Percentiles rank a stretch among this genome's conserved stretches.
phyloP scores from a whole-genome alignment of 2,113 vertebrate genomes.

The Colistium nudipinnis region DNA sequence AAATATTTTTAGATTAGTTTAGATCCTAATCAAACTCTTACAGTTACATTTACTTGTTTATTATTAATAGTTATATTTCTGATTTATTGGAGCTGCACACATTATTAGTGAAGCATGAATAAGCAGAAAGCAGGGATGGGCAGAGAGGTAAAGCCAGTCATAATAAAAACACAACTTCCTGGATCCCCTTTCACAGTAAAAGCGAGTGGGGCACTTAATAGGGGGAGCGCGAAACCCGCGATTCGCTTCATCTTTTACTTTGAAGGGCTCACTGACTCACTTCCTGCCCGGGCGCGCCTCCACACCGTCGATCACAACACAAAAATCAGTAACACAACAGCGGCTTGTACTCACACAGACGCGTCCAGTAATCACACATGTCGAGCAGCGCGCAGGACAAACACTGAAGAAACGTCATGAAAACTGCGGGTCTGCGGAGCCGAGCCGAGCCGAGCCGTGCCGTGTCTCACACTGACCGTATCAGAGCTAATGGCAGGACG shows the following conservation, averaged over 20 bases:
- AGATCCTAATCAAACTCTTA: not conserved
- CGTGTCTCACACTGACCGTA: constrained; percentile 50
- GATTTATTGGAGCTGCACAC: not conserved
- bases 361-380: constrained; percentile 77
- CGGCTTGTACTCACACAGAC: constrained; percentile 74
- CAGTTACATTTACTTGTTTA: no score
- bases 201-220: constrained; percentile 1
- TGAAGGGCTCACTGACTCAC: not conserved
- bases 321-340: constrained; percentile 42
- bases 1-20: no score
- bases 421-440: not conserved
- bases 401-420: constrained; percentile 61
- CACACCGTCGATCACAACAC: constrained; percentile 9
- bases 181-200: constrained; percentile 30
- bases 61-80: no score
- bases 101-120: constrained; percentile 59
- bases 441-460: not conserved
- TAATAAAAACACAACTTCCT: constrained; percentile 11
- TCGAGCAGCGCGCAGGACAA: constrained; percentile 59
- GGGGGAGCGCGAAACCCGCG: no score
- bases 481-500: constrained; percentile 70
- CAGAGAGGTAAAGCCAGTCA: not conserved
- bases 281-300: constrained; percentile 5
- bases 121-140: constrained; percentile 68
- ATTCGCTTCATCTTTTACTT: constrained; percentile 35